A percentile compares a stretch with the other conserved stretches of the same genome.
Conservation (phyloP, 2,888 invertebrate species). For the Ypsolopha scabrella region DNA sequence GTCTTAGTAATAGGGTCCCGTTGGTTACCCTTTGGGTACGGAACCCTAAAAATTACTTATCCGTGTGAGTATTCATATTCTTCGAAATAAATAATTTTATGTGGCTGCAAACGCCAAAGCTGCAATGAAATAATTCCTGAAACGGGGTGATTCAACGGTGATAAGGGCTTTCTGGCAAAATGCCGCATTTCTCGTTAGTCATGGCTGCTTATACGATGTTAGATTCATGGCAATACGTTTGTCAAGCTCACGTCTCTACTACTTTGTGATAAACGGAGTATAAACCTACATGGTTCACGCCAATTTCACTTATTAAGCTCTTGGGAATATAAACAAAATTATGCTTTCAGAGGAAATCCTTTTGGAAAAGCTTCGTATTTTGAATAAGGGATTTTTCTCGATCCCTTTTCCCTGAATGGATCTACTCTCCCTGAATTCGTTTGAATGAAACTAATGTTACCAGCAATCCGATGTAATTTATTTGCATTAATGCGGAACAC, state of each 20-base stretch:
- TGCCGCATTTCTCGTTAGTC: not conserved
- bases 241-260: constrained; percentile 6
- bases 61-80: too few relatives aligned
- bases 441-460: not conserved
- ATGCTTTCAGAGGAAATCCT: not conserved
- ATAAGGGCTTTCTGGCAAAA: not conserved
- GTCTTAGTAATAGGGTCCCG: too few relatives aligned
- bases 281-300: not conserved
- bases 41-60: too few relatives aligned
- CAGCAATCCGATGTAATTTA: not conserved
- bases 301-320: not conserved
- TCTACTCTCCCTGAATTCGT: not conserved
- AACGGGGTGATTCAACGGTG: not conserved
- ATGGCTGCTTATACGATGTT: not conserved
- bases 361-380: not conserved
- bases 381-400: not conserved
- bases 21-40: too few relatives aligned
- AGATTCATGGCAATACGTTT: constrained; percentile 5
- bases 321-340: not conserved
- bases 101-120: not conserved
- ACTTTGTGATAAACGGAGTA: constrained; percentile 15
- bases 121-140: not conserved
- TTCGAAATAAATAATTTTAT: not conserved
- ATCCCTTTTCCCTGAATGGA: not conserved
- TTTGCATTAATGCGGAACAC: constrained; percentile 7